Conservation (phyloP, 2,797 vertebrate genomes). For the Siniperca undulata region DNA sequence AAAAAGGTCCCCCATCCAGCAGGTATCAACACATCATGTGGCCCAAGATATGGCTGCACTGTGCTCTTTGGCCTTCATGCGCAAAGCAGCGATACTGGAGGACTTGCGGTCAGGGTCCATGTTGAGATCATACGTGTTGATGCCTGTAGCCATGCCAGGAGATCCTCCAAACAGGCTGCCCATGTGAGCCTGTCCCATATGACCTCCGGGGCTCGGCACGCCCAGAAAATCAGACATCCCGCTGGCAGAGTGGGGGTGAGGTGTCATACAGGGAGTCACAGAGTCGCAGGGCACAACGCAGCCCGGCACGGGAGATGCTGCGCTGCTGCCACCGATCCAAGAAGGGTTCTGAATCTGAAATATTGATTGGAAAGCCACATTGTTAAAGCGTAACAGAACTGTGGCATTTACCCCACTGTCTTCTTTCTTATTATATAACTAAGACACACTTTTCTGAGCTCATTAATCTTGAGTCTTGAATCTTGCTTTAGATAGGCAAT, state of each 20-base stretch:
- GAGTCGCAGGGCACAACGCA: conserved; percentile 97
- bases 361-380: not conserved
- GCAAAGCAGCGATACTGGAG: conserved; percentile 96
- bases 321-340: conserved; percentile 94
- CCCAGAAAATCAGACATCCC: conserved; percentile 95
- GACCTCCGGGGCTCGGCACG: conserved; percentile 88
- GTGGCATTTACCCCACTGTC: not conserved
- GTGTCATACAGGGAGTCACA: conserved; percentile 96
- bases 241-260: conserved; percentile 92
- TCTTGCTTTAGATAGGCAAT: not conserved
- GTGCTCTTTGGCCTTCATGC: conserved; percentile 99
- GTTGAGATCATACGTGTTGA: conserved; percentile 97
- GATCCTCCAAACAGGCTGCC: conserved; percentile 92
- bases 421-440: not conserved
- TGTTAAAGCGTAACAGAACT: not conserved
- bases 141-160: conserved; percentile 88
- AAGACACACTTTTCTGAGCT: not conserved
- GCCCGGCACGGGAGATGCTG: conserved; percentile 93
- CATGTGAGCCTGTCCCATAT: conserved; percentile 98
- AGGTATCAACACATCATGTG: conserved; percentile 88
- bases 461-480: not conserved
- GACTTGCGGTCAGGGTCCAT: conserved; percentile 98
- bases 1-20: conserved; percentile 48
- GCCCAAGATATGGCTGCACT: conserved; percentile 99
- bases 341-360: conserved; percentile 97